These are phyloP conservation scores for Oreochromis grahami DNA, from an alignment of 2,797 vertebrate species.

Conservation along the genomic window DNA sequence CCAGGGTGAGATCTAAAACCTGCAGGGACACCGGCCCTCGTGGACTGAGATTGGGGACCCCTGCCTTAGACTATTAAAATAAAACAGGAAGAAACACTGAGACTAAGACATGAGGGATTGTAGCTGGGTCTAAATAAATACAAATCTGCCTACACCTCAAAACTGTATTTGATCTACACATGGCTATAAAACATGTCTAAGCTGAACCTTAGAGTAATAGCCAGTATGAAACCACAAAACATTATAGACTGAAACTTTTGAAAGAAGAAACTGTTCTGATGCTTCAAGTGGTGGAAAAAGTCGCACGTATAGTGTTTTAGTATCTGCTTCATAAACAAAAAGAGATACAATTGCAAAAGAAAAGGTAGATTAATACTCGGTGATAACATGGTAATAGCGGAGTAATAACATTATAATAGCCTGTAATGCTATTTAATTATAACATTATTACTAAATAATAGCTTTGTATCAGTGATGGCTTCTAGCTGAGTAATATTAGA, in stretches of 20 bases:
- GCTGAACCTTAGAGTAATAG: background rate
- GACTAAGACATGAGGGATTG: background rate
- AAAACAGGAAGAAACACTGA: background rate
- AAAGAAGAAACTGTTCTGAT: background rate
- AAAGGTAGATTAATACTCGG: background rate
- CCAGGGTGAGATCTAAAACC: no score
- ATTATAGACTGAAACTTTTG: background rate
- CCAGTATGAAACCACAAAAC: background rate
- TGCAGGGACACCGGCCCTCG: no score
- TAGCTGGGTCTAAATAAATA: background rate
- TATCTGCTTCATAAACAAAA: background rate
- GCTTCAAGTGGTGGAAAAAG: background rate
- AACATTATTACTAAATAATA: background rate
- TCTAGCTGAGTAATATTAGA: background rate
- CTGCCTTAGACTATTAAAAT: background rate
- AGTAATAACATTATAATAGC: background rate
- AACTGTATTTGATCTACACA: rapidly evolving
- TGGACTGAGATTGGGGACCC: no score
- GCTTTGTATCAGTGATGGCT: background rate
- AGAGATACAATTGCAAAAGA: rapidly evolving
- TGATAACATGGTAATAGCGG: rapidly evolving
- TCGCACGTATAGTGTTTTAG: rapidly evolving
- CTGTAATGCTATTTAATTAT: background rate
- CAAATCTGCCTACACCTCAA: background rate
- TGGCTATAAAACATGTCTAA: background rate